Percentiles rank a stretch among this genome's conserved stretches.
These are phyloP conservation scores for Tetraodon nigroviridis DNA, from an alignment of 2,113 vertebrate species.

Conservation along the genomic window DNA sequence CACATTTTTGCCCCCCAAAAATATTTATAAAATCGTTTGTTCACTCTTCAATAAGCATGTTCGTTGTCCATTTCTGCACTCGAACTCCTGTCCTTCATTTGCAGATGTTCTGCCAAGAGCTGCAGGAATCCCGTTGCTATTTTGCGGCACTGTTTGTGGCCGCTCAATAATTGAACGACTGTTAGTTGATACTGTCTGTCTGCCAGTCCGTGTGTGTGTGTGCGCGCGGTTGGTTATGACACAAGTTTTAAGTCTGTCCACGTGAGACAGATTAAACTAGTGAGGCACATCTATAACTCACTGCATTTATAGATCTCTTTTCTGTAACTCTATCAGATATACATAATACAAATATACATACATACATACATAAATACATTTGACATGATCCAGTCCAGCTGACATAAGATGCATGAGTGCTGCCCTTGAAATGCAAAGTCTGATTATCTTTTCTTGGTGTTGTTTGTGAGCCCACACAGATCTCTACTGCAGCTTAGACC, in stretches of 20 bases:
- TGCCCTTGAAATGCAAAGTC: too few species aligned
- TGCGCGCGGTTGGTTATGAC: constrained; percentile 3
- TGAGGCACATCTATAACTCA: constrained; percentile 45
- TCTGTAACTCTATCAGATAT: constrained; percentile 50
- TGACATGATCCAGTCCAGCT: constrained; percentile 3
- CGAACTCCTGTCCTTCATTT: constrained; percentile 49
- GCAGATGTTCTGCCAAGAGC: constrained; percentile 47
- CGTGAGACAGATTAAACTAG: constrained; percentile 64
- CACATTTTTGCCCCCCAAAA: too few species aligned
- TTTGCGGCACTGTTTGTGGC: constrained; percentile 41
- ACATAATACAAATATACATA: constrained; percentile 28
- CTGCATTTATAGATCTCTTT: constrained; percentile 61
- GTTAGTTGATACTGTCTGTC: constrained; percentile 55
- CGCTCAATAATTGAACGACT: constrained; percentile 72
- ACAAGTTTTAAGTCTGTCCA: constrained; percentile 12
- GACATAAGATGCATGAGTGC: neutral
- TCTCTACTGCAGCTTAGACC: neutral
- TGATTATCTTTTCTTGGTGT: too few species aligned
- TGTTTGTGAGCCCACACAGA: too few species aligned
- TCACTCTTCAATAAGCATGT: neutral
- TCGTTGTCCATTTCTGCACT: neutral
- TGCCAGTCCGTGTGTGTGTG: constrained; percentile 6
- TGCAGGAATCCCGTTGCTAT: constrained; percentile 65
- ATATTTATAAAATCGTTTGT: too few species aligned
- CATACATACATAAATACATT: constrained; percentile 24